Percentiles rank a stretch among this genome's conserved stretches.
These are phyloP conservation scores for Cydia strobilella DNA, from an alignment of 1,140 invertebrate genomes.

Conservation along the genomic window DNA sequence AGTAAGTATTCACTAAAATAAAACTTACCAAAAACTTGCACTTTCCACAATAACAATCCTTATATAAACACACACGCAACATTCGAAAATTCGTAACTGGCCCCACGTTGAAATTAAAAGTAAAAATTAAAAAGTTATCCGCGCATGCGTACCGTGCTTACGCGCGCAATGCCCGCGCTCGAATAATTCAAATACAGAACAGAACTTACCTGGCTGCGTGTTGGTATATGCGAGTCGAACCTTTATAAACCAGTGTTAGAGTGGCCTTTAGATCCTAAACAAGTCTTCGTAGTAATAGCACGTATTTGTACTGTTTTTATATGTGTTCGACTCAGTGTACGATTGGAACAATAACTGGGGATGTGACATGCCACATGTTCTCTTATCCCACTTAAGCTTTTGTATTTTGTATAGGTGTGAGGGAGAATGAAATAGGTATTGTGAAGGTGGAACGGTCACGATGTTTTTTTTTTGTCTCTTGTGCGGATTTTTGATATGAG, in stretches of 20 bases:
- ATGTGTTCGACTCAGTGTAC: neutral
- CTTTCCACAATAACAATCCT: constrained; percentile 29
- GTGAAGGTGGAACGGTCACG: constrained; percentile 62
- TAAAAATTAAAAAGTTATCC: constrained; percentile 35
- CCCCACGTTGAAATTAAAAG: constrained; percentile 38
- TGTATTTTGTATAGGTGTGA: constrained; percentile 37
- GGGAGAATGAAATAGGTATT: constrained; percentile 48
- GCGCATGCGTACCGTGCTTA: constrained; percentile 66
- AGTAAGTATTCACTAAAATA: neutral
- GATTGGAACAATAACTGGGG: constrained; percentile 43
- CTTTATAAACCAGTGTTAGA: neutral
- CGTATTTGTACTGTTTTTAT: neutral
- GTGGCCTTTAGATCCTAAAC: neutral
- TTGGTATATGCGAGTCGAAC: neutral
- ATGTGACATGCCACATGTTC: constrained; percentile 57
- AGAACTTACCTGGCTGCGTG: constrained; percentile 50
- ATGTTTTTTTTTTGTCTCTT: constrained; percentile 34
- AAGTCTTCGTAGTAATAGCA: neutral
- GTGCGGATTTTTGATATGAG: constrained; percentile 1
- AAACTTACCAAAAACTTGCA: constrained; percentile 13
- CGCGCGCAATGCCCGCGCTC: constrained; percentile 73
- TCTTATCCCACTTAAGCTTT: constrained; percentile 45
- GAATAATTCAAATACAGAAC: constrained; percentile 62
- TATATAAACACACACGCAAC: constrained; percentile 16
- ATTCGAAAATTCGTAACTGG: constrained; percentile 9